Evolutionary conservation across 2,888 invertebrate genomes (phyloP).

Genomic region (Eupithecia inturbata): DNA sequence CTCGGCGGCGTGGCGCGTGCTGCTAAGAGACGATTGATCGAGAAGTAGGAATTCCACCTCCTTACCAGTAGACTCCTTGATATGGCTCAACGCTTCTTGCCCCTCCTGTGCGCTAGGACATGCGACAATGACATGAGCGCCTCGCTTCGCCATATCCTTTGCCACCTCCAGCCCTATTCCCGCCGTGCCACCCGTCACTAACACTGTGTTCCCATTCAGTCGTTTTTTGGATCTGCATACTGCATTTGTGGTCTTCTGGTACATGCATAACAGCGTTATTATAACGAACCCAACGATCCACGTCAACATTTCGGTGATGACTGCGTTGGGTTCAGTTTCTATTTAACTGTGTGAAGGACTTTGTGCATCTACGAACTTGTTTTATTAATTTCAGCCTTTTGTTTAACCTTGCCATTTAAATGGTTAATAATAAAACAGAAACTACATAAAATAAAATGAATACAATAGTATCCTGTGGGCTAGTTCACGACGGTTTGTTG

Average conservation of each 20-base stretch:
- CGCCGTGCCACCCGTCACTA: slow-evolving; percentile 68
- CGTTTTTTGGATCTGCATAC: slow-evolving; percentile 52
- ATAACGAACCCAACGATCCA: slow-evolving; percentile 11
- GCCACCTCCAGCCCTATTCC: slow-evolving; percentile 69
- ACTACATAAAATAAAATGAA: background rate
- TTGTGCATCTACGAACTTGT: background rate
- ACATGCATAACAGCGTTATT: slow-evolving; percentile 23
- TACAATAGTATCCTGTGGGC: background rate
- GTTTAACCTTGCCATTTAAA: background rate
- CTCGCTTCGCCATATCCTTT: slow-evolving; percentile 61
- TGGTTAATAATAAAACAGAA: background rate
- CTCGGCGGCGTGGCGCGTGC: slow-evolving; percentile 90
- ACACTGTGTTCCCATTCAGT: slow-evolving; percentile 54
- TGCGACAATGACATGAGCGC: slow-evolving; percentile 66
- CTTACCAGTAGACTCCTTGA: slow-evolving; percentile 85
- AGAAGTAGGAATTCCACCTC: slow-evolving; percentile 87
- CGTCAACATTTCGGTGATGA: slow-evolving; percentile 20
- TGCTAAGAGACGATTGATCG: slow-evolving; percentile 88
- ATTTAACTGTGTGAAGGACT: background rate
- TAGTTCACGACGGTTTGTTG: background rate
- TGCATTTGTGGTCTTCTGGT: slow-evolving; percentile 32
- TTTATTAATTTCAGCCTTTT: background rate
- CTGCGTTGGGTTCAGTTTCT: background rate
- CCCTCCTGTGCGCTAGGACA: slow-evolving; percentile 67
- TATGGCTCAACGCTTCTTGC: slow-evolving; percentile 75